Evolutionary conservation across 2,797 vertebrate species (phyloP), one percentile per base, ranked within the genome.

Genomic region (Pipistrellus pipistrellus): DNA sequence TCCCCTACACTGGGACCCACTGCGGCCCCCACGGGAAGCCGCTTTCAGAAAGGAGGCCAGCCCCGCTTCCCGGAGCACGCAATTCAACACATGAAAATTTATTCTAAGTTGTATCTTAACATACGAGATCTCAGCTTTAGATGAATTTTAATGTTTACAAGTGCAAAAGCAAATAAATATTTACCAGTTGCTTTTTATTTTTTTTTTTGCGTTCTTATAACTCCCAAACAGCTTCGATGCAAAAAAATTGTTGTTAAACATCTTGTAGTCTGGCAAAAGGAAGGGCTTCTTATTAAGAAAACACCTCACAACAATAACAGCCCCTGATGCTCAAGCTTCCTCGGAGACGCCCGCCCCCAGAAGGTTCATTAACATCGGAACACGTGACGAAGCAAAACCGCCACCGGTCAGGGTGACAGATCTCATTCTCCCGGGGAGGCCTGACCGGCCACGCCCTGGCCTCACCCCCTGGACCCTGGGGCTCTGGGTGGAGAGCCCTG

Each of bases 91-190:
- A 96, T 96, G 97, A 97, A 97, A 98, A 98, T 97, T 97, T 97
- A 94, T 98, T 98, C 97, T 96, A 91, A 97, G 97, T 97, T 98
- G 88, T 95, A 97, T 97, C 85, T 95, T 96, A 97, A 96, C 96
- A 97, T 96, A 97, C 91, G 96, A 88, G 93, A 95, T 96, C 97
- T 97, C 97, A 97, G 97, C 97, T 97, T 97, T 97, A 96, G 96
- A 97, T 98, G 97, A 96, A 97, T 97, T 98, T 98, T 98, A 97
- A 95, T 97, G 96, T 96, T 97, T 97, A 97, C 95, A 97, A 97
- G 80, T 96, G 92, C 78, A 97, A 97, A 97, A 97, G 94, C 94
- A 97, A 97, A 97, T 97, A 97, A 98, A 97, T 96, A 97, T 78
- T 90, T 72, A 96, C 97, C 96, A 97, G 81, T 41, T 57, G 97